Evolutionary conservation across 1,140 invertebrate genomes (phyloP).

Genomic region (Apis cerana): DNA sequence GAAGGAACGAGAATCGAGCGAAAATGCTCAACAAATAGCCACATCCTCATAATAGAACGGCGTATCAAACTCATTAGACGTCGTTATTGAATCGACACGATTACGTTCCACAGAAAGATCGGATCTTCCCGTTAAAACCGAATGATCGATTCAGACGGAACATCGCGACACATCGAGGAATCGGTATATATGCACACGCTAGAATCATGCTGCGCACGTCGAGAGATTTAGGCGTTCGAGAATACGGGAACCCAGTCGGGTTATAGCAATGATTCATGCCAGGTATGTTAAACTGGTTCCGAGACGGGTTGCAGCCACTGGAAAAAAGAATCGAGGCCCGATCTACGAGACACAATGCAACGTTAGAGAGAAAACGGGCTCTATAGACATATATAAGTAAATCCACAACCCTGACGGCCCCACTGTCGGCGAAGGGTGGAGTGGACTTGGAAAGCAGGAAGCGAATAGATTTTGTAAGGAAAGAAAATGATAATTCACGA

Average conservation of each 20-base stretch:
- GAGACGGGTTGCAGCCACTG: slow-evolving; percentile 37
- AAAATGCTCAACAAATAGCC: slow-evolving; percentile 74
- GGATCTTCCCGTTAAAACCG: slow-evolving; percentile 47
- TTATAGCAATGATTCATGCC: slow-evolving; percentile 67
- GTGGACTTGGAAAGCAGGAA: slow-evolving; percentile 27
- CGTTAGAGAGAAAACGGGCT: slow-evolving; percentile 51
- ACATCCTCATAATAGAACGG: slow-evolving; percentile 78
- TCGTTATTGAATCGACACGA: slow-evolving; percentile 67
- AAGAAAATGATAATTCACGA: neutral
- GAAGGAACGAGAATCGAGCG: slow-evolving; percentile 54
- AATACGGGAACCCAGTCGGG: slow-evolving; percentile 41
- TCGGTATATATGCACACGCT: neutral
- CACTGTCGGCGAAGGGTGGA: slow-evolving; percentile 3
- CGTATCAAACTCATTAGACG: slow-evolving; percentile 75
- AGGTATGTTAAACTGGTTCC: slow-evolving; percentile 71
- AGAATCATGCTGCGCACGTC: neutral
- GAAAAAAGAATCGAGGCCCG: slow-evolving; percentile 43
- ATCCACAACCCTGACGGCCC: slow-evolving; percentile 4
- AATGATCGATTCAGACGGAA: slow-evolving; percentile 8
- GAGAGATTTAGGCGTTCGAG: slow-evolving; percentile 36
- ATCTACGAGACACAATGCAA: slow-evolving; percentile 62
- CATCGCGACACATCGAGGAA: neutral
- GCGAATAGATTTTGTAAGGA: slow-evolving; percentile 10
- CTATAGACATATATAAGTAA: neutral
- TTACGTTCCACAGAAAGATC: slow-evolving; percentile 56